Conservation (phyloP, 2,797 vertebrate genomes). For the Podarcis siculus region DNA sequence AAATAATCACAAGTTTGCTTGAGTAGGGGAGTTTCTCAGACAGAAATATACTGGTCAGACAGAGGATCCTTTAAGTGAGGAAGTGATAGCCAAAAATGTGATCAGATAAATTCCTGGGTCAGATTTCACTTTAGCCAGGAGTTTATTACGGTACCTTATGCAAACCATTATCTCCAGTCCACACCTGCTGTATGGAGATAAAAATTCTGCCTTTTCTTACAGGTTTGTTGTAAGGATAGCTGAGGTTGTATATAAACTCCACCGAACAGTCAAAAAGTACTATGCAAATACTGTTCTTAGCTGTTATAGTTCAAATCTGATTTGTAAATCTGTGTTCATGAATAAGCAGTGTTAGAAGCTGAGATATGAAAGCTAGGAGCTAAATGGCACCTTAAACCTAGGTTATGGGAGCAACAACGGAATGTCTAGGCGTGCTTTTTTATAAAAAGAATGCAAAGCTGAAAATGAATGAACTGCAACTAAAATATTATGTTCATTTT, state of each 20-base stretch:
- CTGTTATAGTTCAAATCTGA: neutral
- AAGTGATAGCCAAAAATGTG: neutral
- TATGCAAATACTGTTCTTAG: neutral
- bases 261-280: neutral
- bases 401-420: too few relatives aligned
- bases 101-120: neutral
- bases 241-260: neutral
- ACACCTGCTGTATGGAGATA: neutral
- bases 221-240: neutral
- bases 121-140: neutral
- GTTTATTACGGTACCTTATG: neutral
- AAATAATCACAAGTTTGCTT: neutral
- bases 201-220: neutral
- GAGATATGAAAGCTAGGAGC: too few relatives aligned
- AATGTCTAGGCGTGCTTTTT: too few relatives aligned
- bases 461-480: too few relatives aligned
- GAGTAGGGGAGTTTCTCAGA: neutral
- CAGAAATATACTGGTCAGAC: neutral
- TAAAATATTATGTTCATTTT: too few relatives aligned
- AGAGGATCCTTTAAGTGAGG: neutral
- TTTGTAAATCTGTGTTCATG: neutral
- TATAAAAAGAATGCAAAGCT: too few relatives aligned
- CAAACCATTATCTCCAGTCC: neutral
- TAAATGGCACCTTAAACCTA: too few relatives aligned
- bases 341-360: neutral